phyloP scores from a whole-genome alignment of 2,888 invertebrate genomes.

The Tupiocoris notatus region DNA sequence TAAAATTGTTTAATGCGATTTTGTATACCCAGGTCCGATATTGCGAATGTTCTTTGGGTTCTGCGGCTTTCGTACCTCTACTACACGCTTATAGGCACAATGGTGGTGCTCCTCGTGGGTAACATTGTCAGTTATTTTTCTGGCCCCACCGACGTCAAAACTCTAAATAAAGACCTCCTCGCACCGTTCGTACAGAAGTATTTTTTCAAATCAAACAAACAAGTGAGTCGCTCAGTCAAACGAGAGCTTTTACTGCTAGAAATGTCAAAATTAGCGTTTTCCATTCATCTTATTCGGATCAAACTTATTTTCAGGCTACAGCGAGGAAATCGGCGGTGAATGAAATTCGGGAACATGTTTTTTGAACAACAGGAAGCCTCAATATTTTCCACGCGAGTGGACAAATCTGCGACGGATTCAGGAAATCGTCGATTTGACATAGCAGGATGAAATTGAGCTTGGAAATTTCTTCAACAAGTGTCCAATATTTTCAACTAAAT shows the following conservation, averaged over 20 bases:
- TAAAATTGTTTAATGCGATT: too few relatives aligned
- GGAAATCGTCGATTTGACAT: too few relatives aligned
- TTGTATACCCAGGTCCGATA: neutral
- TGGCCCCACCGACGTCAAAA: constrained; percentile 60
- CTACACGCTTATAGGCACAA: constrained; percentile 71
- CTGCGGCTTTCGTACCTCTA: constrained; percentile 65
- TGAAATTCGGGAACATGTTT: neutral
- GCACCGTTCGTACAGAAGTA: constrained; percentile 62
- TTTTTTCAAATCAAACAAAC: neutral
- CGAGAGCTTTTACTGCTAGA: too few relatives aligned
- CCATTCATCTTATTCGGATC: too few relatives aligned
- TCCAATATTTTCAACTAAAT: too few relatives aligned
- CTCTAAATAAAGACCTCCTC: constrained; percentile 62
- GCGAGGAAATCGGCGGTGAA: neutral
- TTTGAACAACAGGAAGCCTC: too few relatives aligned
- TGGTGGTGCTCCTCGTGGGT: constrained; percentile 65
- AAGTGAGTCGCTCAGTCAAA: too few relatives aligned
- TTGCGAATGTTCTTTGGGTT: constrained; percentile 33
- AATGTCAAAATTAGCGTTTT: too few relatives aligned
- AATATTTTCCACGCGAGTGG: too few relatives aligned
- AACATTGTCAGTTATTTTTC: constrained; percentile 68
- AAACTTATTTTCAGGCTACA: neutral
- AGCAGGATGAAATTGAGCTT: too few relatives aligned
- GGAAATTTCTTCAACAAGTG: too few relatives aligned
- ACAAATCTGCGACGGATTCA: too few relatives aligned